Evolutionary conservation across 53 echinoderm and acorn worm species (phyloP).

Genomic region (Apostichopus leukothele): DNA sequence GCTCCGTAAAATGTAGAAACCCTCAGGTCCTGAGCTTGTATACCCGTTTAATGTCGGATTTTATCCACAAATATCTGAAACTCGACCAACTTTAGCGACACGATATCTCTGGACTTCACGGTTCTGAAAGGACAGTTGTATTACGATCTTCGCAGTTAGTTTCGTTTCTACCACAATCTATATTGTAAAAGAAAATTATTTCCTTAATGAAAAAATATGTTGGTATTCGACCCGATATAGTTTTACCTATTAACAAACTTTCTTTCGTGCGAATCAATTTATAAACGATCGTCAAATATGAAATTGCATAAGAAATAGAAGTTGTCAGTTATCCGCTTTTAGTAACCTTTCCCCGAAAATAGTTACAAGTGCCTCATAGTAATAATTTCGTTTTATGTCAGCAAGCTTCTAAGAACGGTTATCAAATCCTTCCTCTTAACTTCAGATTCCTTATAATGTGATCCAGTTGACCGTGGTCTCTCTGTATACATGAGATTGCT

Average conservation of each 20-base stretch:
- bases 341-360: neutral
- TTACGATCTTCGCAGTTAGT: no score
- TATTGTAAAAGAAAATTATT: no score
- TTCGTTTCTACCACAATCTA: no score
- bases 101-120: no score
- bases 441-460: neutral
- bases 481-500: neutral
- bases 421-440: neutral
- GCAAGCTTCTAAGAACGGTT: neutral
- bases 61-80: no score
- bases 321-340: neutral
- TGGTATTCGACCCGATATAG: neutral
- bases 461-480: neutral
- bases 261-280: neutral
- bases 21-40: neutral
- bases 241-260: neutral
- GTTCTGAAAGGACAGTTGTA: no score
- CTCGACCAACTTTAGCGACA: no score
- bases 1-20: neutral
- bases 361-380: neutral
- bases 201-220: no score
- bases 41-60: no score
- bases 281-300: neutral
- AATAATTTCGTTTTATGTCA: neutral
- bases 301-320: neutral